Percentiles rank a stretch among this genome's conserved stretches.
phyloP scores from a whole-genome alignment of 2,113 vertebrate species.

The Uria lomvia region DNA sequence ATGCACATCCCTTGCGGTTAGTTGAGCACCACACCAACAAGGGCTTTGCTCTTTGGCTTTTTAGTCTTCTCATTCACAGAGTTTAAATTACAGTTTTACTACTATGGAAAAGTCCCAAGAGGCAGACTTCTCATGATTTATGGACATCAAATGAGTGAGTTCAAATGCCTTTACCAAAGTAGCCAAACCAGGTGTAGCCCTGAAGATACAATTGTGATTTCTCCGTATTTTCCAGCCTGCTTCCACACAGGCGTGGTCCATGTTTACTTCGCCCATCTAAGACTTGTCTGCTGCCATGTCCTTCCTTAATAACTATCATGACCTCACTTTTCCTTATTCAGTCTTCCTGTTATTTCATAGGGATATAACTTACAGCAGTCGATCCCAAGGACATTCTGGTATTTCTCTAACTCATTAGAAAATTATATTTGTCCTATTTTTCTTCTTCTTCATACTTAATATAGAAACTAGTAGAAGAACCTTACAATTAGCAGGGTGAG shows the following conservation, averaged over 20 bases:
- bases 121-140: not conserved
- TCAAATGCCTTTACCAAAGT: not conserved
- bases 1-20: fast-evolving
- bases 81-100: not conserved
- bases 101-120: not conserved
- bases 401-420: slow-evolving; percentile 15
- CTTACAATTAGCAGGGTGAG: not conserved
- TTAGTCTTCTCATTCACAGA: not conserved
- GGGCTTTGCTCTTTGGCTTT: not conserved
- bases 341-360: not conserved
- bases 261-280: not conserved
- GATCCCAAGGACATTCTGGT: not conserved
- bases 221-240: not conserved
- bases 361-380: not conserved
- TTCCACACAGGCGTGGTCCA: not conserved
- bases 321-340: not conserved
- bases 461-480: slow-evolving; percentile 3
- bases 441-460: not conserved
- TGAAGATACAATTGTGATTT: not conserved
- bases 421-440: slow-evolving; percentile 20
- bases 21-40: not conserved
- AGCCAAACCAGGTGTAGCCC: not conserved
- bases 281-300: not conserved
- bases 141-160: not conserved
- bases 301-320: not conserved